These are phyloP conservation scores for Aricia artaxerxes DNA, from an alignment of 2,888 invertebrate genomes.

Conservation along the genomic window DNA sequence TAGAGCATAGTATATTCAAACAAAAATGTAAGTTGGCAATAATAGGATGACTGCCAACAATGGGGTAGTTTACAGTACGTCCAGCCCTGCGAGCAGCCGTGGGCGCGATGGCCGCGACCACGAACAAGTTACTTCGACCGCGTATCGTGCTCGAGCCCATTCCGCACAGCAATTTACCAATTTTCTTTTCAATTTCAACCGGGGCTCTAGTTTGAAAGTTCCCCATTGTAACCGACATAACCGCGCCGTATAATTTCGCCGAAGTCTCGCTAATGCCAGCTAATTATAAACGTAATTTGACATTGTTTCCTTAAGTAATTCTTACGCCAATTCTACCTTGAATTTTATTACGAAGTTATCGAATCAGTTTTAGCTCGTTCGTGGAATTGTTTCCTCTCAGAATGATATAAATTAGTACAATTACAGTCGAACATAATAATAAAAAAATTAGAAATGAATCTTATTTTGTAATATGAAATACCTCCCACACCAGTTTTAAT, in stretches of 20 bases:
- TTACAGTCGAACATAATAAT: too few species aligned
- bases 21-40: too few species aligned
- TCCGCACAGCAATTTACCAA: constrained; percentile 44
- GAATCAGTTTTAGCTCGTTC: background rate
- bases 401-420: background rate
- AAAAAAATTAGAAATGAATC: background rate
- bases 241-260: constrained; percentile 40
- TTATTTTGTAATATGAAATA: background rate
- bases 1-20: too few species aligned
- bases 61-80: background rate
- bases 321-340: background rate
- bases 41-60: too few species aligned
- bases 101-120: background rate
- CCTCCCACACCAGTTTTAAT: too few species aligned
- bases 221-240: constrained; percentile 43
- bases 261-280: constrained; percentile 37
- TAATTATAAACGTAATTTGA: constrained; percentile 37
- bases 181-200: constrained; percentile 45
- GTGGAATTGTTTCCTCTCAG: background rate
- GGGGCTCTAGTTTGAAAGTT: constrained; percentile 41
- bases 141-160: constrained; percentile 40
- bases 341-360: background rate
- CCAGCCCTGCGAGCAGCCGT: background rate
- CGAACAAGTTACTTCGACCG: constrained; percentile 31
- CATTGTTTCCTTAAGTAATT: constrained; percentile 25